A percentile compares a stretch with the other conserved stretches of the same genome.
Conservation (phyloP, 2,888 invertebrate genomes). For the Philereme vetulata region DNA sequence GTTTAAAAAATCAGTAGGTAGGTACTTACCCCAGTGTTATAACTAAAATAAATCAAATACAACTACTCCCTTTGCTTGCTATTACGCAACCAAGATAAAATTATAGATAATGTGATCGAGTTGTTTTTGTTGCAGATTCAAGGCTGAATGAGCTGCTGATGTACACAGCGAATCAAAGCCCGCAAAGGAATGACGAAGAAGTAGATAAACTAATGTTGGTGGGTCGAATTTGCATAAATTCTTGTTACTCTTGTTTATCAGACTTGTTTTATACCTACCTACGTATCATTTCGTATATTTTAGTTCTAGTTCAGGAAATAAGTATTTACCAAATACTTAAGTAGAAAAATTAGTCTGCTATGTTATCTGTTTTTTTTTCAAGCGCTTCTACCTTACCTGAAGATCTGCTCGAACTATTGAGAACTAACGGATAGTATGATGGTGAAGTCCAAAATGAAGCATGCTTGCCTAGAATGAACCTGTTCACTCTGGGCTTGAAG, state of each 20-base stretch:
- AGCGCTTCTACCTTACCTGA: too few species aligned
- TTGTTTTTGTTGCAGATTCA: constrained; percentile 52
- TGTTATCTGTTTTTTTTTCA: too few species aligned
- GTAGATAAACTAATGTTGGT: not conserved
- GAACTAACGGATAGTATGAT: too few species aligned
- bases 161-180: constrained; percentile 17
- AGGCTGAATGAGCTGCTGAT: constrained; percentile 48
- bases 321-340: too few species aligned
- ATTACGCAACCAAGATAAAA: constrained; percentile 48
- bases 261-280: not conserved
- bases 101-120: constrained; percentile 42
- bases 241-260: constrained; percentile 7
- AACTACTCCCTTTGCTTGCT: constrained; percentile 21
- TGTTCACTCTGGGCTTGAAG: too few species aligned
- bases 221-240: constrained; percentile 11
- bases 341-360: too few species aligned
- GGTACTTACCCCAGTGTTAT: not conserved
- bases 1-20: too few species aligned
- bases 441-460: too few species aligned
- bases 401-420: too few species aligned
- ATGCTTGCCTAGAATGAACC: too few species aligned
- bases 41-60: constrained; percentile 7
- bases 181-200: constrained; percentile 9
- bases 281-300: too few species aligned
- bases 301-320: too few species aligned